phyloP scores from a whole-genome alignment of 2,113 vertebrate species.

The Elephantulus edwardii region DNA sequence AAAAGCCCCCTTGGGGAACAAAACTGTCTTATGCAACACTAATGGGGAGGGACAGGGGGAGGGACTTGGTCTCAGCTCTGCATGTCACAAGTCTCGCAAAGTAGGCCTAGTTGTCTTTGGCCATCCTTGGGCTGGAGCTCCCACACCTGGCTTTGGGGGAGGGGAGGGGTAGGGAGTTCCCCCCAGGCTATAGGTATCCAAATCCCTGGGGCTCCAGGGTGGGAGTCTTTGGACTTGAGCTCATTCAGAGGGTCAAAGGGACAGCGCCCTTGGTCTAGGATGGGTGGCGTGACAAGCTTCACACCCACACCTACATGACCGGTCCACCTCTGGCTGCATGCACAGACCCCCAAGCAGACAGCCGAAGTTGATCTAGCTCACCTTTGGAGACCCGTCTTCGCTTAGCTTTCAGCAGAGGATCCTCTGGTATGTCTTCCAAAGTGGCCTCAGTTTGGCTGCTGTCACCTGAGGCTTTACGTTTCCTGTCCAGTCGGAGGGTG shows the following conservation, averaged over 20 bases:
- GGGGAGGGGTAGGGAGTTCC: constrained; percentile 35
- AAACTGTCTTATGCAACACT: constrained; percentile 86
- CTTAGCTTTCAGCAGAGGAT: constrained; percentile 85
- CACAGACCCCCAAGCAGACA: constrained; percentile 47
- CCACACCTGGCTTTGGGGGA: background rate
- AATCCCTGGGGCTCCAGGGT: constrained; percentile 2
- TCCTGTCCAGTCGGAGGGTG: constrained; percentile 85
- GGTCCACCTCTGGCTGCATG: background rate
- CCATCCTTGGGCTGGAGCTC: constrained; percentile 24
- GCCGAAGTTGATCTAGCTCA: constrained; percentile 77
- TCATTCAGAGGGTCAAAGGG: background rate
- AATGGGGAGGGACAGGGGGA: constrained; percentile 58
- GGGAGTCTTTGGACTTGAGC: background rate
- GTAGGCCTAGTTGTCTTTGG: constrained; percentile 14
- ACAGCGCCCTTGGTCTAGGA: constrained; percentile 69
- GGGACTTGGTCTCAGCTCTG: constrained; percentile 80
- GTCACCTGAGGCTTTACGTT: constrained; percentile 87
- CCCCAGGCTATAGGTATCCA: background rate
- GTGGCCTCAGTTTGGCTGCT: constrained; percentile 80
- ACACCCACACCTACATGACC: background rate
- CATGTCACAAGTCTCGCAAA: constrained; percentile 77
- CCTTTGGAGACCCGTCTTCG: constrained; percentile 86
- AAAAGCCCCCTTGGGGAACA: constrained; percentile 86
- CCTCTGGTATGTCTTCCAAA: constrained; percentile 84
- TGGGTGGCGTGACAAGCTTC: constrained; percentile 50